These are phyloP conservation scores for Xylota sylvarum DNA, from an alignment of 2,888 invertebrate genomes.

Conservation along the genomic window DNA sequence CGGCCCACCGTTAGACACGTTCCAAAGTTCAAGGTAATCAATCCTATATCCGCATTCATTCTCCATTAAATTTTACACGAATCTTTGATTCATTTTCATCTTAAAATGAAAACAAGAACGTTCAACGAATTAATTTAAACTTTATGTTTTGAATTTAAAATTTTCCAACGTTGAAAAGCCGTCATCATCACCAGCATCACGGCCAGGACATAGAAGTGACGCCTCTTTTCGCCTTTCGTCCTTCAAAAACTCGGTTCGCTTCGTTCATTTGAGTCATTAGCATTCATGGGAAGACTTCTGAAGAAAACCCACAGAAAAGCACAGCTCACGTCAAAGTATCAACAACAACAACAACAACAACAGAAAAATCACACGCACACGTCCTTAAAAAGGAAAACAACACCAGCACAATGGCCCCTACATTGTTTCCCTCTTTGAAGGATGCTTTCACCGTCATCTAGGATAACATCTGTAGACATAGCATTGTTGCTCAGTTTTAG, in stretches of 20 bases:
- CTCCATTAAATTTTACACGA: slow-evolving; percentile 49
- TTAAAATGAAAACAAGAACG: slow-evolving; percentile 41
- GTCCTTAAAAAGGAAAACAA: slow-evolving; percentile 25
- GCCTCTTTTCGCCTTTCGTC: neutral
- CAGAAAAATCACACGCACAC: slow-evolving; percentile 40
- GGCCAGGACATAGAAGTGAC: slow-evolving; percentile 15
- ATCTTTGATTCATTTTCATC: slow-evolving; percentile 50
- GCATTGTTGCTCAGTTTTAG: slow-evolving; percentile 20
- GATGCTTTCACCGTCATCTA: slow-evolving; percentile 32
- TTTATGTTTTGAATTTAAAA: slow-evolving; percentile 62
- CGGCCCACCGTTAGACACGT: neutral
- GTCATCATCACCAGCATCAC: neutral
- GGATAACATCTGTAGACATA: slow-evolving; percentile 47
- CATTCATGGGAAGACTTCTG: slow-evolving; percentile 56
- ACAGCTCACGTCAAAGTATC: slow-evolving; percentile 45
- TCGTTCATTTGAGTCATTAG: slow-evolving; percentile 60
- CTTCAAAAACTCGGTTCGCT: slow-evolving; percentile 34
- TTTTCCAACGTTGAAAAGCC: slow-evolving; percentile 8
- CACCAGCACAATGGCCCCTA: slow-evolving; percentile 9
- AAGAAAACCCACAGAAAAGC: slow-evolving; percentile 13
- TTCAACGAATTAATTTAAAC: slow-evolving; percentile 55
- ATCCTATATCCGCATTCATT: slow-evolving; percentile 16
- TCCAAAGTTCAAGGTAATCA: slow-evolving; percentile 6
- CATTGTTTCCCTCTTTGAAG: slow-evolving; percentile 32
- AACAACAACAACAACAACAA: slow-evolving; percentile 31